Evolutionary conservation across 2,888 invertebrate species (phyloP), one percentile per base, ranked within the genome.

Genomic region (Blera fallax): DNA sequence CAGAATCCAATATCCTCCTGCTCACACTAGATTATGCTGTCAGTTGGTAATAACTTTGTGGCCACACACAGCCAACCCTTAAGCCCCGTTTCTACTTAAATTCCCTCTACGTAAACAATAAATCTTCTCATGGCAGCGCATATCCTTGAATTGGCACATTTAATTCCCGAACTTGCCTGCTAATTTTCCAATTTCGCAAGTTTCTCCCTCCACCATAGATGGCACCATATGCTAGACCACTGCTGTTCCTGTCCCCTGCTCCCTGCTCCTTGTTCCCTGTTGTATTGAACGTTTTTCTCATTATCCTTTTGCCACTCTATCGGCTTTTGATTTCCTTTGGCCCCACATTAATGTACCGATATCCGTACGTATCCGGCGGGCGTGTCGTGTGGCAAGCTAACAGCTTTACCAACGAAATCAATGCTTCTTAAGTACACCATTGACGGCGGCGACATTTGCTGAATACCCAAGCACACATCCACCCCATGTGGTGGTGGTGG

Each of bases 261-360:
- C n/a, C n/a, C n/a, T n/a, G n/a, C 16, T 11, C 21, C 1, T 11
- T 16, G 7, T 3, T 48, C 62, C 29, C 34, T 54, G 54, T 54
- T 8, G 37, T 37, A 80, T 52, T 65, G 73, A 79, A 79, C 79
- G 67, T 64, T 84, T 69, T 74, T 84, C 80, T 80, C 74, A 84
- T 84, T 84, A 84, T 84, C 84, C 80, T 56, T 80, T 74, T 58
- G 69, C 70, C 64, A 69, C 21, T 52, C 48, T 64, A 69, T 84
- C 74, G 74, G 40, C 69, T 69, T 79, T 84, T 84, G 74, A 79
- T 80, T 58, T 65, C 37, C 67, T 70, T 70, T 80, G 56, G 84
- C 64, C 64, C 64, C 69, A 74, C 58, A 84, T 80, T 84, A 67
- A 83, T 65, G 62, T 56, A 52, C 34, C n/a, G 40, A 24, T 14